Evolutionary conservation across 1,140 invertebrate species (phyloP).

Genomic region (Bemisia tabaci): DNA sequence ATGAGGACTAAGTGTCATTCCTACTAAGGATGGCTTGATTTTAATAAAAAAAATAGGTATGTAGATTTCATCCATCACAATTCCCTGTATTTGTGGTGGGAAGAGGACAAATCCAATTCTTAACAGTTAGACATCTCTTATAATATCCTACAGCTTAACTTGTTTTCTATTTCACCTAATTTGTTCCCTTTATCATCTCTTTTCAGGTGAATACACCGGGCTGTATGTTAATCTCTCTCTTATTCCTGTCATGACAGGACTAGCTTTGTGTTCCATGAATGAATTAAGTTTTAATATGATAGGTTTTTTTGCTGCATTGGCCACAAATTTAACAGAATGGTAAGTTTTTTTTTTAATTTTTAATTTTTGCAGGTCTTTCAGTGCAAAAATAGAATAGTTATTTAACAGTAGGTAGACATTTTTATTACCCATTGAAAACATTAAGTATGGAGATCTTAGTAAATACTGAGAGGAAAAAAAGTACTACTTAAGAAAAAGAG

Average conservation of each 20-base stretch:
- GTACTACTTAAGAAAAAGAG: too few species aligned
- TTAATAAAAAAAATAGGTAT: too few species aligned
- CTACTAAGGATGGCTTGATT: too few species aligned
- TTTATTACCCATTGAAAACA: neutral
- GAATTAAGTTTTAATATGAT: slow-evolving; percentile 65
- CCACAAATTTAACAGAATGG: slow-evolving; percentile 74
- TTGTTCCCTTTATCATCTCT: neutral
- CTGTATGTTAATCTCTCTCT: slow-evolving; percentile 63
- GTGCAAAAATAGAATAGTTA: slow-evolving; percentile 1
- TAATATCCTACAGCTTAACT: too few species aligned
- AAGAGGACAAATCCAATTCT: too few species aligned
- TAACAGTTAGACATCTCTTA: too few species aligned
- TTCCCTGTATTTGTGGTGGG: too few species aligned
- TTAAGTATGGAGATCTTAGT: neutral
- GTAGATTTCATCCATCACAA: too few species aligned
- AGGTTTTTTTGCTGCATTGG: slow-evolving; percentile 64
- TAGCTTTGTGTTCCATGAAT: slow-evolving; percentile 67
- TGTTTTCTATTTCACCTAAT: neutral
- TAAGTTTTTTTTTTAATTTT: slow-evolving; percentile 26
- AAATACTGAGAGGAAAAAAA: neutral
- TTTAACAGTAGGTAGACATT: neutral
- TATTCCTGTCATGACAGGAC: slow-evolving; percentile 70
- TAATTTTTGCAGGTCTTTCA: slow-evolving; percentile 6
- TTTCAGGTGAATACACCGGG: slow-evolving; percentile 52
- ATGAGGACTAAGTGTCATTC: too few species aligned